phyloP scores from a whole-genome alignment of 2,113 vertebrate species.

The Carassius auratus region DNA sequence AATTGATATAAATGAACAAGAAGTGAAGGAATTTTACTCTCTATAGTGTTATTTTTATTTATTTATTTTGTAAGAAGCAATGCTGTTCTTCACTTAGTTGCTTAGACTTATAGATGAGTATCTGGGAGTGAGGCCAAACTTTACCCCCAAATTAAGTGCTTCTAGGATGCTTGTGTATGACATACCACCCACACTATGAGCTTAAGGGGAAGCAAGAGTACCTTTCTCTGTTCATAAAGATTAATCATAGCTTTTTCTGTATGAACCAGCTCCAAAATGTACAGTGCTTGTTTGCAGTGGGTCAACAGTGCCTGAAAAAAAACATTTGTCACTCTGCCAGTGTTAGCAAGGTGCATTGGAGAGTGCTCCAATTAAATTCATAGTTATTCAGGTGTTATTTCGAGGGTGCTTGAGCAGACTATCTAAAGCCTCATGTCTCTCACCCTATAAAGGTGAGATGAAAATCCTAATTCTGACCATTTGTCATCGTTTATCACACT shows the following conservation, averaged over 20 bases:
- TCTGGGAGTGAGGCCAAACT: constrained; percentile 23
- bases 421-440: neutral
- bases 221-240: neutral
- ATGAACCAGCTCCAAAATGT: constrained; percentile 5
- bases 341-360: neutral
- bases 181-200: constrained; percentile 8
- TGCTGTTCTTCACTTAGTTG: neutral
- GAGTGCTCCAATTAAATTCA: constrained; percentile 12
- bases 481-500: constrained; percentile 7
- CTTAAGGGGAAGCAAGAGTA: constrained; percentile 1
- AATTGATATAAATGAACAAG: neutral
- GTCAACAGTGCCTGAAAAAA: constrained; percentile 10
- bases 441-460: neutral
- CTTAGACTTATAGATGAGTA: neutral
- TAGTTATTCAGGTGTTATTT: neutral
- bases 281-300: constrained; percentile 2
- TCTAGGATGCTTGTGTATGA: constrained; percentile 15
- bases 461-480: neutral
- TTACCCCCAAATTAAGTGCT: neutral
- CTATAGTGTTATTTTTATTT: neutral
- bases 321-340: neutral
- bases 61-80: neutral
- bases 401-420: neutral
- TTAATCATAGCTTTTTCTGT: constrained; percentile 2
- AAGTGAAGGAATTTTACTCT: neutral